phyloP scores from a whole-genome alignment of 2,113 vertebrate genomes.

The Alethe diademata region DNA sequence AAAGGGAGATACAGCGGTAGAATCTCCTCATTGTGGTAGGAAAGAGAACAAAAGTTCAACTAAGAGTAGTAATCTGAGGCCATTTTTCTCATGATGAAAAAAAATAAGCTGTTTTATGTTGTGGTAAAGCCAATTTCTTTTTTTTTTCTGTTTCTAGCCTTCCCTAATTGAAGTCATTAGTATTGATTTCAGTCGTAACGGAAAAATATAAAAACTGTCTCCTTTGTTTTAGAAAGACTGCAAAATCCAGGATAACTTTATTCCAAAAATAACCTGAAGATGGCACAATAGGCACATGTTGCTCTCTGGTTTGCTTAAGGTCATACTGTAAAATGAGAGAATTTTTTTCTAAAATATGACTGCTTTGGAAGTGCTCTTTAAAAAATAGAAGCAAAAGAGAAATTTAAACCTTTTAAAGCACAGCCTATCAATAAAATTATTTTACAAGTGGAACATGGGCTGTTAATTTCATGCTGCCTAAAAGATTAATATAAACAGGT shows the following conservation, averaged over 20 bases:
- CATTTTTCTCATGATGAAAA: neutral
- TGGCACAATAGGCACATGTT: constrained; percentile 71
- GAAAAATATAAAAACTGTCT: neutral
- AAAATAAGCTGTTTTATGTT: neutral
- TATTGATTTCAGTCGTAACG: neutral
- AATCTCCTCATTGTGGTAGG: neutral
- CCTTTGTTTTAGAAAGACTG: neutral
- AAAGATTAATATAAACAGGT: constrained; percentile 41
- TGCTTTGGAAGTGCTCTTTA: constrained; percentile 35
- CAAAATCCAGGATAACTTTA: neutral
- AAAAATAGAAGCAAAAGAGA: constrained; percentile 55
- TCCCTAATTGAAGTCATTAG: neutral
- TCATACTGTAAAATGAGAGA: neutral
- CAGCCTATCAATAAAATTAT: constrained; percentile 47
- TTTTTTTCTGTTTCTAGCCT: neutral
- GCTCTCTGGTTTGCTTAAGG: neutral
- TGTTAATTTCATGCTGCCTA: constrained; percentile 48
- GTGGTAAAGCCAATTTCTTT: neutral
- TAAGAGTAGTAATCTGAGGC: neutral
- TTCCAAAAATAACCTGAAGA: constrained; percentile 72
- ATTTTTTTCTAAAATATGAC: constrained; percentile 42
- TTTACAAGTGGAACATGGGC: constrained; percentile 36
- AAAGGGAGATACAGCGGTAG: neutral
- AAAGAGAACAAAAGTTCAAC: neutral
- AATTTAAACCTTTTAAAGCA: constrained; percentile 53